These are phyloP conservation scores for Hololepta plana DNA, from an alignment of 2,888 invertebrate genomes.

Conservation along the genomic window DNA sequence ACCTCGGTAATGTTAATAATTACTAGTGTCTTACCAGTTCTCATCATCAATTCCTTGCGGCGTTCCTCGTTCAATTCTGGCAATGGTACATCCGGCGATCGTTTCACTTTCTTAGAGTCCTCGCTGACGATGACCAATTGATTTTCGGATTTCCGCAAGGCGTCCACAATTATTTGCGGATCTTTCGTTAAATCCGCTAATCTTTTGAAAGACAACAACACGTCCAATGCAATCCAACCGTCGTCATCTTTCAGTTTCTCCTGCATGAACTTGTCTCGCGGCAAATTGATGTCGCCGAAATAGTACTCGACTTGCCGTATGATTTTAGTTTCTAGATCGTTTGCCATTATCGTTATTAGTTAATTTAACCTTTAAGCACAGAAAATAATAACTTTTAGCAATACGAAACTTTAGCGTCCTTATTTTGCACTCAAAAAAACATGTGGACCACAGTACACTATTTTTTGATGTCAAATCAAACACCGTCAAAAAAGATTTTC, in stretches of 20 bases:
- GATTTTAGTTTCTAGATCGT: conserved; percentile 37
- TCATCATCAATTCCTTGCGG: conserved; percentile 52
- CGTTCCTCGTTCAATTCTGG: conserved; percentile 78
- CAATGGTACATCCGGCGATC: conserved; percentile 52
- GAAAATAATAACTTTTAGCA: background rate
- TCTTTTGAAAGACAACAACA: conserved; percentile 78
- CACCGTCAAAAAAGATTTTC: no score
- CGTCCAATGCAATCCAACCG: conserved; percentile 77
- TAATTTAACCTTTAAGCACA: background rate
- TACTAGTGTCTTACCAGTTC: conserved; percentile 46
- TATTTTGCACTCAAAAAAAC: no score
- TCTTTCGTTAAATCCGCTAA: conserved; percentile 56
- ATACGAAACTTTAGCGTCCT: background rate
- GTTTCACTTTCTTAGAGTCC: conserved; percentile 42
- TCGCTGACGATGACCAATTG: conserved; percentile 52
- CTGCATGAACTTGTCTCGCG: conserved; percentile 82
- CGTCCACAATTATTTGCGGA: conserved; percentile 46
- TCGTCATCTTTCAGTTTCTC: conserved; percentile 71
- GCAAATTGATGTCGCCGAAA: conserved; percentile 79
- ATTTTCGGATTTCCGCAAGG: conserved; percentile 54
- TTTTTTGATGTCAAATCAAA: no score
- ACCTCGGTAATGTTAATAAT: no score
- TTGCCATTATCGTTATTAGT: conserved; percentile 15
- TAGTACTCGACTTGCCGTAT: conserved; percentile 51
- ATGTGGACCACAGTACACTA: no score